phyloP scores from a whole-genome alignment of 2,888 invertebrate species.

The Rhamnusium bicolor region DNA sequence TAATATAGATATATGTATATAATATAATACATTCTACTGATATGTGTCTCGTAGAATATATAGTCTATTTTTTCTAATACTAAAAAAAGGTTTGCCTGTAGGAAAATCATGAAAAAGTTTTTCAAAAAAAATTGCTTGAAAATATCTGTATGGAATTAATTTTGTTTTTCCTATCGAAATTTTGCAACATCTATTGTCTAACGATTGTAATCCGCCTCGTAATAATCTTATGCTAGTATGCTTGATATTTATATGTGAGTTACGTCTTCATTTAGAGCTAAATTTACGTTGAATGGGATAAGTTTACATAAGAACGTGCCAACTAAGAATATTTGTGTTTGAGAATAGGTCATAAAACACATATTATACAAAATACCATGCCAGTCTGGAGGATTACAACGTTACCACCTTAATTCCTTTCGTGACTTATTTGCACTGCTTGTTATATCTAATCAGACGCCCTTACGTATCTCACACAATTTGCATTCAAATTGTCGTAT shows the following conservation, averaged over 20 bases:
- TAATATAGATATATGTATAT: no score
- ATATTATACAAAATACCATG: constrained; percentile 9
- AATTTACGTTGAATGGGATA: constrained; percentile 18
- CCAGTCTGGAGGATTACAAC: constrained; percentile 4
- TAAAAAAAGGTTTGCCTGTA: no score
- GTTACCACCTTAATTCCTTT: not conserved
- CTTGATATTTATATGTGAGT: constrained; percentile 6
- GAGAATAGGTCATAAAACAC: constrained; percentile 15
- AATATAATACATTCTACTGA: no score
- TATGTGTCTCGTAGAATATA: no score
- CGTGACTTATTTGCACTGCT: constrained; percentile 10
- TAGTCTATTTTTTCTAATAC: no score
- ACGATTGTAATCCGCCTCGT: no score
- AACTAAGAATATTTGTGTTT: constrained; percentile 28
- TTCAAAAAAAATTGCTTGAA: no score
- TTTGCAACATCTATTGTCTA: no score
- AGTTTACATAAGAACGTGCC: constrained; percentile 16
- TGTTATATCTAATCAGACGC: not conserved
- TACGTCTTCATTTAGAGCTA: not conserved
- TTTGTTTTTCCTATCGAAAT: no score
- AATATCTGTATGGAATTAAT: no score
- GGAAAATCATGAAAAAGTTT: no score
- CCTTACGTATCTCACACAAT: not conserved
- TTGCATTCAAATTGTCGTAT: not conserved
- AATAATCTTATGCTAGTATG: not conserved